Conservation (phyloP, 2,888 invertebrate species). For the Drosophila melanosoma region DNA sequence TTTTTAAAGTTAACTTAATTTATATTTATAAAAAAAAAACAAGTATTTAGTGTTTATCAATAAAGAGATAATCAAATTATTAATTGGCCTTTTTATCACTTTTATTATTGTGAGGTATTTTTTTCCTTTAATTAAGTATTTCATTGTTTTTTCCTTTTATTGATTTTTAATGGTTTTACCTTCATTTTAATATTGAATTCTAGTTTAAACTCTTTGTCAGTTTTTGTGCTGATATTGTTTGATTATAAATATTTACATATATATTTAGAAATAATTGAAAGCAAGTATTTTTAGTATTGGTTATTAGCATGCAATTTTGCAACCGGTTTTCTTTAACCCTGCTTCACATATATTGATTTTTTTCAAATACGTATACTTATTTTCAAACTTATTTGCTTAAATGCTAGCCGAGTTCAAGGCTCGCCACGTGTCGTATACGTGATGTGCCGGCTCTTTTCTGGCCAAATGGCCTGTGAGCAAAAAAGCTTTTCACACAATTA, state of each 20-base stretch:
- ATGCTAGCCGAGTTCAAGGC: conserved; percentile 73
- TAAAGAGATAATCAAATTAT: conserved; percentile 23
- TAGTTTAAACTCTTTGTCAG: not conserved
- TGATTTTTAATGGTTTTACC: not conserved
- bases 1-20: too few species aligned
- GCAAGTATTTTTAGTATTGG: not conserved
- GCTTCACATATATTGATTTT: conserved; percentile 7
- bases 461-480: conserved; percentile 37
- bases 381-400: conserved; percentile 19
- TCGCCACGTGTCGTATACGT: conserved; percentile 77
- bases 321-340: conserved; percentile 56
- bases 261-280: not conserved
- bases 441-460: conserved; percentile 59
- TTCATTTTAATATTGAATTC: not conserved
- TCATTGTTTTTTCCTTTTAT: not conserved
- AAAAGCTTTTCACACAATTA: conserved; percentile 74
- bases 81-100: not conserved
- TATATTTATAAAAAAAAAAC: too few species aligned
- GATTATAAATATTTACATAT: not conserved
- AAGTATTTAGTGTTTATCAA: conserved; percentile 1
- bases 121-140: too few species aligned
- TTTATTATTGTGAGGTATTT: too few species aligned
- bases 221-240: not conserved
- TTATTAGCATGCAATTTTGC: conserved; percentile 27
- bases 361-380: not conserved